phyloP scores from a whole-genome alignment of 2,113 vertebrate genomes.

The Notarius lentiginosus region DNA sequence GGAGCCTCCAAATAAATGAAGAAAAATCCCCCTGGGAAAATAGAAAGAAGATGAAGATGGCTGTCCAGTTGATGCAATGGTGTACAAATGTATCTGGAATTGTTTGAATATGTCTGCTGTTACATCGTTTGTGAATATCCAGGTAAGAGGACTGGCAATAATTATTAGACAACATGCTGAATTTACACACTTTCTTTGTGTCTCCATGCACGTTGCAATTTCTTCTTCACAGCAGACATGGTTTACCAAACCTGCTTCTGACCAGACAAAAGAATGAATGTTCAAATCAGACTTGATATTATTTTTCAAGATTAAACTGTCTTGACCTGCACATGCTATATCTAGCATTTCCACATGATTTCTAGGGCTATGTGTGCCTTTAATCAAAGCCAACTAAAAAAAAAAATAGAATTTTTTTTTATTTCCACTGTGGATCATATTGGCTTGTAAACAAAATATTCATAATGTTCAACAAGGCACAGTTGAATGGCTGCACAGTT shows the following conservation, averaged over 20 bases:
- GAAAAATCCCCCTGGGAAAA: no score
- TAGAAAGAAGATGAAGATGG: no score
- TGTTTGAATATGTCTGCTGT: no score
- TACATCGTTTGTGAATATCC: no score
- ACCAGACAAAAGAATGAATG: background rate
- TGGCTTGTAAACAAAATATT: conserved; percentile 17
- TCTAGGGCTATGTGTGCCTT: background rate
- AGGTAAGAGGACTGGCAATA: background rate
- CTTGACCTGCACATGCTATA: background rate
- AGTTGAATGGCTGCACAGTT: conserved; percentile 15
- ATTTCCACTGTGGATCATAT: conserved; percentile 5
- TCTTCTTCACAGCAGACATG: background rate
- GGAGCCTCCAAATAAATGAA: no score
- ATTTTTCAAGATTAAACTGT: background rate
- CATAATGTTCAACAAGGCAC: conserved; percentile 13
- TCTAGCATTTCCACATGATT: background rate
- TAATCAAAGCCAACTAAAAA: background rate
- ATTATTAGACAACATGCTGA: background rate
- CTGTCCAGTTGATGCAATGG: no score
- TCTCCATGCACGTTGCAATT: background rate
- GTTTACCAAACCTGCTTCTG: background rate
- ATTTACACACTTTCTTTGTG: background rate
- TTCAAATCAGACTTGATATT: background rate
- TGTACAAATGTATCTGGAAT: no score
- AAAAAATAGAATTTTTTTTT: no score